phyloP scores from a whole-genome alignment of 2,888 invertebrate genomes.

The Apodemia hepburni region DNA sequence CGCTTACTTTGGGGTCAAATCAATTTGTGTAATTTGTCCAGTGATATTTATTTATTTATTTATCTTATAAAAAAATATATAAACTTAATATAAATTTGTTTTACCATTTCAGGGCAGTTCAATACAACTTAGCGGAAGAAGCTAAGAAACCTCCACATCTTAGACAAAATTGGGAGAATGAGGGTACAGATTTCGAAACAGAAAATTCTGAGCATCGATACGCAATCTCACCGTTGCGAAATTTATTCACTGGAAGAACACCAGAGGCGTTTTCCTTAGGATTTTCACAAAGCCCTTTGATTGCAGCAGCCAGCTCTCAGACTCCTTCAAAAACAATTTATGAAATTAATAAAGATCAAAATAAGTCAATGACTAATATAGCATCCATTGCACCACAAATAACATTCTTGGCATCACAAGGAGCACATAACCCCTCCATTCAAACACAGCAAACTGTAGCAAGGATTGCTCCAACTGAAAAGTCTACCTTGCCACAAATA shows the following conservation, averaged over 20 bases:
- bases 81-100: conserved; percentile 7
- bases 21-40: too few relatives aligned
- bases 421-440: conserved; percentile 58
- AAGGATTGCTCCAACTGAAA: conserved; percentile 57
- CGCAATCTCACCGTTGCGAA: conserved; percentile 44
- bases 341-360: conserved; percentile 51
- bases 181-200: conserved; percentile 48
- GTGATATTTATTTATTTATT: too few relatives aligned
- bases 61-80: too few relatives aligned
- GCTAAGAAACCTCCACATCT: conserved; percentile 60
- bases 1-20: too few relatives aligned
- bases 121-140: conserved; percentile 73
- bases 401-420: conserved; percentile 71
- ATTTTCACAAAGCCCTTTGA: conserved; percentile 55
- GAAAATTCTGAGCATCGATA: conserved; percentile 47
- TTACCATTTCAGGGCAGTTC: conserved; percentile 54
- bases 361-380: conserved; percentile 51
- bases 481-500: conserved; percentile 59
- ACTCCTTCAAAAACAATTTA: conserved; percentile 48
- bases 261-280: conserved; percentile 72
- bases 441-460: conserved; percentile 47
- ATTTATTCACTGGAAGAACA: conserved; percentile 65
- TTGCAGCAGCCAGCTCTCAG: conserved; percentile 52
- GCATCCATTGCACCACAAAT: conserved; percentile 66
- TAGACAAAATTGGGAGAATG: conserved; percentile 56